Evolutionary conservation across 2,888 invertebrate species (phyloP), one percentile per base, ranked within the genome.

Genomic region (Drosophila borborema): DNA sequence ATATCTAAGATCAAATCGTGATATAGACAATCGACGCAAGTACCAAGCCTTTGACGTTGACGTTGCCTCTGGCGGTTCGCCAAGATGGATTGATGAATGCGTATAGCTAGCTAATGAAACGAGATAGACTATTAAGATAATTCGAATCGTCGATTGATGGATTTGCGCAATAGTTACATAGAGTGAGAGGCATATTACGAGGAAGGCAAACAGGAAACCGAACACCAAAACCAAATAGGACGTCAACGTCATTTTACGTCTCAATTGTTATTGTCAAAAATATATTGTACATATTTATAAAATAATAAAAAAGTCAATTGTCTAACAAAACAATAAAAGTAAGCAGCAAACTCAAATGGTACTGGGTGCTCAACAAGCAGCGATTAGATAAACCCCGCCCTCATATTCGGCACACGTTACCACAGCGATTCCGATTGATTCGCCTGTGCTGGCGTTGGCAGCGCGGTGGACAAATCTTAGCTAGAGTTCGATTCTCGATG

Each of bases 351-450:
- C 18, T 41, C 61, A 34, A 23, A 31, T 45, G 38, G 69, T 74
- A 59, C 51, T 36, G 60, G 53, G 59, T 60, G 77, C 46, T 68
- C 16, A 54, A 70, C 70, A 31, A 6, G 7, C 46, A 64, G 51
- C 55, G 83, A 84, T 84, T 87, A 84, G 83, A 84, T 84, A 82
- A 82, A 56, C 66, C 54, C 34, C 36, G 40, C 12, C 53, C 41
- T 18, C 45, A 55, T 49, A 48, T 71, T 80, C 71, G 82, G 82
- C 82, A 85, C 84, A 85, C 84, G 85, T 85, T 85, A 85, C 84
- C 83, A 86, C 67, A 74, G 43, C 60, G 38, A 56, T 34, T 31
- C 49, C 51, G 64, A 59, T 80, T 61, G 66, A 63, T 65, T 48
- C 49, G 68, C 20, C 60, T 51, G 18, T 23, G 66, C 20, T 20